A percentile compares a stretch with the other conserved stretches of the same genome.
These are phyloP conservation scores for Lamprotornis superbus DNA, from an alignment of 2,113 vertebrate species.

Conservation along the genomic window DNA sequence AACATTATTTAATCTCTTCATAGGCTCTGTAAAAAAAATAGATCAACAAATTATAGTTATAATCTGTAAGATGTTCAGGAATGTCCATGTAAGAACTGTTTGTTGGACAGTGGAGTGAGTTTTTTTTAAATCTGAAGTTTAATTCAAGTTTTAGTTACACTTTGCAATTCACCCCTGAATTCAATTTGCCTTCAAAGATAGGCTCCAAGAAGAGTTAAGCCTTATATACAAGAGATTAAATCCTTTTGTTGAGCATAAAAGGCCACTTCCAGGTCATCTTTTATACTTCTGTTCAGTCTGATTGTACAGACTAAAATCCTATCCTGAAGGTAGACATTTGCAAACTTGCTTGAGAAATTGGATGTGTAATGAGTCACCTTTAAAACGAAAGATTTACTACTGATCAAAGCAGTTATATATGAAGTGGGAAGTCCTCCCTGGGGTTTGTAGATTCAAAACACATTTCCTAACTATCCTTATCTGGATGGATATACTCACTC, in stretches of 20 bases:
- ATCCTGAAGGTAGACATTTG: neutral
- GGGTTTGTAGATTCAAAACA: slow-evolving; percentile 2
- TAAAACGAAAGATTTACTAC: neutral
- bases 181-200: neutral
- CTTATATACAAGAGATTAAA: neutral
- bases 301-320: neutral
- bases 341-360: neutral
- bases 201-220: neutral
- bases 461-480: neutral
- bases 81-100: neutral
- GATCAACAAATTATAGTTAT: neutral
- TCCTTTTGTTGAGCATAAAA: neutral
- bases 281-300: neutral
- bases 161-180: neutral
- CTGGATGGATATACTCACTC: neutral
- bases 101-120: neutral
- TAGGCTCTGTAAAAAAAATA: neutral
- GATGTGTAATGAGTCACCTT: neutral
- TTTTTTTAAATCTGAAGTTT: neutral
- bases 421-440: neutral
- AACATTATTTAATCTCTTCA: neutral
- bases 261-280: neutral
- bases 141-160: neutral
- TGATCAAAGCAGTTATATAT: neutral
- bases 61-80: neutral